Percentiles rank a stretch among this genome's conserved stretches.
Evolutionary conservation across 2,888 invertebrate genomes (phyloP).

Genomic region (Eristalis intricaria): DNA sequence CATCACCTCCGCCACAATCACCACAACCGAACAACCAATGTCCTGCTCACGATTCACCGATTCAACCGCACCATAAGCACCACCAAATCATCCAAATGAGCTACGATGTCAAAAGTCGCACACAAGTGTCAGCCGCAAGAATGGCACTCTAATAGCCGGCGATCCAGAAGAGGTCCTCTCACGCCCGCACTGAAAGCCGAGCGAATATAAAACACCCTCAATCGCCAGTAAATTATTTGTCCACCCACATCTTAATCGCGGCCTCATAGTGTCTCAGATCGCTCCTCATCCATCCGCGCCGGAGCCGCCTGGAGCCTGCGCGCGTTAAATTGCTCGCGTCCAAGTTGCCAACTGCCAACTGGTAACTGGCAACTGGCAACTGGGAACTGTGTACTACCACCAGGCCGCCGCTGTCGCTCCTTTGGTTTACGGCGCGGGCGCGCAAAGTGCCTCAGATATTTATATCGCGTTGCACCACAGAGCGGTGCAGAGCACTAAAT

Average conservation of each 20-base stretch:
- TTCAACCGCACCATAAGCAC: constrained; percentile 30
- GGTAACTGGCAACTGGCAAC: not conserved
- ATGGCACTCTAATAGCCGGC: constrained; percentile 57
- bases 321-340: constrained; percentile 32
- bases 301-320: constrained; percentile 25
- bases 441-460: constrained; percentile 67
- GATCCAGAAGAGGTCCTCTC: constrained; percentile 24
- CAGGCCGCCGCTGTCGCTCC: not conserved
- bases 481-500: constrained; percentile 54
- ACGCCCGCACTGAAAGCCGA: not conserved
- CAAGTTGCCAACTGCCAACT: constrained; percentile 8
- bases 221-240: constrained; percentile 71
- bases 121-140: constrained; percentile 52
- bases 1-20: constrained; percentile 1
- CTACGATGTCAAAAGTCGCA: constrained; percentile 66
- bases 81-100: constrained; percentile 68
- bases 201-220: constrained; percentile 62
- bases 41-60: constrained; percentile 63
- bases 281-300: constrained; percentile 56
- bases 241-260: constrained; percentile 71
- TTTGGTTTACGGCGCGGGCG: not conserved
- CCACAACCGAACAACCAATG: constrained; percentile 9
- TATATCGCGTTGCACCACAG: constrained; percentile 60
- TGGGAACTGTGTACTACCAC: not conserved
- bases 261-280: constrained; percentile 65